phyloP scores from a whole-genome alignment of 2,113 vertebrate species.

The Emydura subglobosa region DNA sequence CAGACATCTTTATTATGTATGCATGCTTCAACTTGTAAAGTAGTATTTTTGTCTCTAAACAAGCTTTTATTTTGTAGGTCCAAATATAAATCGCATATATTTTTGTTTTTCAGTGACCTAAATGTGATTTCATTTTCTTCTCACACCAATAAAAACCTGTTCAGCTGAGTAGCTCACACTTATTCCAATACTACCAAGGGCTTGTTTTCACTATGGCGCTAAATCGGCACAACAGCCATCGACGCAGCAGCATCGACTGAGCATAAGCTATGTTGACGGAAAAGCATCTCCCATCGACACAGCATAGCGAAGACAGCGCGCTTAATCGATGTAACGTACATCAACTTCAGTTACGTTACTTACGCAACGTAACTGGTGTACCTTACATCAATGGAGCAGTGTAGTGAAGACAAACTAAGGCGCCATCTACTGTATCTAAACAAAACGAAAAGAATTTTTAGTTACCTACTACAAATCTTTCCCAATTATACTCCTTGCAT shows the following conservation, averaged over 20 bases:
- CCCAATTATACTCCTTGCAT: background rate
- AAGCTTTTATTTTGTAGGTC: background rate
- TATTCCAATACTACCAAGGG: background rate
- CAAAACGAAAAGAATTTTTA: background rate
- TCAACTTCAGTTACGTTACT: too few relatives aligned
- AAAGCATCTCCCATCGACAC: too few relatives aligned
- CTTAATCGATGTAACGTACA: too few relatives aligned
- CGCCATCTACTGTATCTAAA: background rate
- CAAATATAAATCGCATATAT: background rate
- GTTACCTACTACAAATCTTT: background rate
- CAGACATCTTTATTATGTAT: background rate
- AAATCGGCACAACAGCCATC: too few relatives aligned
- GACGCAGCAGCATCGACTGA: too few relatives aligned
- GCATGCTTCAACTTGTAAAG: background rate
- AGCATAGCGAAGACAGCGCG: too few relatives aligned
- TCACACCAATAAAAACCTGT: background rate
- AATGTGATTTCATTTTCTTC: background rate
- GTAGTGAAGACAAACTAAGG: background rate
- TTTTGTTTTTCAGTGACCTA: background rate
- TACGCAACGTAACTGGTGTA: too few relatives aligned
- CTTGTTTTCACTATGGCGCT: too few relatives aligned
- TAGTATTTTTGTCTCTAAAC: background rate
- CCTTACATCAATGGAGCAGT: too few relatives aligned
- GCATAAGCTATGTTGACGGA: too few relatives aligned
- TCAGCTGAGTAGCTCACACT: background rate